Evolutionary conservation across 1,140 invertebrate genomes (phyloP), one percentile per base, ranked within the genome.

Genomic region (Parapsyche elsis): DNA sequence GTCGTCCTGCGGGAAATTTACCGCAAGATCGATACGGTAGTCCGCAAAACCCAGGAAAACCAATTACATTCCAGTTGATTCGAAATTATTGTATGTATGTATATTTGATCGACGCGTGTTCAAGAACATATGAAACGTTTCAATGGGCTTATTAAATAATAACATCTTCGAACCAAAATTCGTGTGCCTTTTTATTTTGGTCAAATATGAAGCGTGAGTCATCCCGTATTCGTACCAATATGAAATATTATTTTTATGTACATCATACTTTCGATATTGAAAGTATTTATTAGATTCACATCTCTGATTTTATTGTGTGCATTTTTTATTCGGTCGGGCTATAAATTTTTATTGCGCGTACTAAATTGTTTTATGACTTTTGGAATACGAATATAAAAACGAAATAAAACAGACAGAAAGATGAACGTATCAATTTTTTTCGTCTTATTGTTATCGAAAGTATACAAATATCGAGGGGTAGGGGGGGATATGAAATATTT

Each of bases 341-440:
- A 53, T 53, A 53, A 53, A 53, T 53, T 53, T 53, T 53, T 53
- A 53, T 53, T 53, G 49, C 49, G 16, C 49, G 49, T 12, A 53
- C 16, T 53, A 53, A 53, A 53, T 53, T 53, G 49, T 53, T 53
- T 53, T 53, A 53, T 53, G 16, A 53, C 16, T 53, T 53, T 53
- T 53, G 4, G 30, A 38, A 38, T 38, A 38, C 49, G 49, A 53
- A 53, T 53, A 53, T 53, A 53, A 53, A 53, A 53, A 53, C 16
- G 49, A 53, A 53, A 53, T 53, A 38, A 38, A 2, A 10, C 49
- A 16, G 49, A 53, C 49, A 12, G 12, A 12, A 53, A 53, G 49
- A 53, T 16, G 49, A 53, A 53, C 16, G 12, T 53, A 53, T 53
- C 49, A 53, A 5, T 53, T 53, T 53, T 53, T 14, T 10, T 53